A percentile compares a stretch with the other conserved stretches of the same genome.
Conservation (phyloP, 2,797 vertebrate species). For the Alfaro cultratus region DNA sequence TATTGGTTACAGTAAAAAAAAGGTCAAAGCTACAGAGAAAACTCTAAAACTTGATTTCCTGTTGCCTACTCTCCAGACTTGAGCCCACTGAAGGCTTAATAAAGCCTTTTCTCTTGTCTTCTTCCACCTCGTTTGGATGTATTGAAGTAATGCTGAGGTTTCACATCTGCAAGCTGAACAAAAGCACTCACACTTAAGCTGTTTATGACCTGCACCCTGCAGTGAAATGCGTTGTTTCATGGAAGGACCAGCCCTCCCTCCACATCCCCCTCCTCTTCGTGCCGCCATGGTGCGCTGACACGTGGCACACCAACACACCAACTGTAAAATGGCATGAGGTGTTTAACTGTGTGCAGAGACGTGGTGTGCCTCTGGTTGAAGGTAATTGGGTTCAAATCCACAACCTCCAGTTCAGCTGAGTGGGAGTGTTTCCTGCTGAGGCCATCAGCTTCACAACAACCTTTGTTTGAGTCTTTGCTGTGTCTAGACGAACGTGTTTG, state of each 20-base stretch:
- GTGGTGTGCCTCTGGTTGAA: neutral
- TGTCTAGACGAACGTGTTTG: neutral
- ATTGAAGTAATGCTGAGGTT: slow-evolving; percentile 20
- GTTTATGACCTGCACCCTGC: slow-evolving; percentile 37
- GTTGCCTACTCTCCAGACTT: neutral
- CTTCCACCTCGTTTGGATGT: slow-evolving; percentile 30
- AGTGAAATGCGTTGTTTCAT: slow-evolving; percentile 27
- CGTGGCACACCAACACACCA: neutral
- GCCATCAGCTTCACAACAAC: neutral
- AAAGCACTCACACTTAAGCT: slow-evolving; percentile 20
- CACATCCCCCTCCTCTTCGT: too few relatives aligned
- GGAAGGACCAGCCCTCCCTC: neutral
- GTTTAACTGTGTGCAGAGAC: neutral
- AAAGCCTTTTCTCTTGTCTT: slow-evolving; percentile 15
- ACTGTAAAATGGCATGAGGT: neutral
- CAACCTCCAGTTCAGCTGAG: neutral
- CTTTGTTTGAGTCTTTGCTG: neutral
- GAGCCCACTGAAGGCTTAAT: slow-evolving; percentile 13
- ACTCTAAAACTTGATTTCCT: neutral
- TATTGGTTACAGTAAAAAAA: neutral
- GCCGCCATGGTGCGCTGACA: slow-evolving; percentile 15
- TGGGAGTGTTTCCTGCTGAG: neutral
- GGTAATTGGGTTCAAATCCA: neutral
- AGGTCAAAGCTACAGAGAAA: neutral
- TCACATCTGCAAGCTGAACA: slow-evolving; percentile 12